These are phyloP conservation scores for Oreotrochilus melanogaster DNA, from an alignment of 2,113 vertebrate species.

Conservation along the genomic window DNA sequence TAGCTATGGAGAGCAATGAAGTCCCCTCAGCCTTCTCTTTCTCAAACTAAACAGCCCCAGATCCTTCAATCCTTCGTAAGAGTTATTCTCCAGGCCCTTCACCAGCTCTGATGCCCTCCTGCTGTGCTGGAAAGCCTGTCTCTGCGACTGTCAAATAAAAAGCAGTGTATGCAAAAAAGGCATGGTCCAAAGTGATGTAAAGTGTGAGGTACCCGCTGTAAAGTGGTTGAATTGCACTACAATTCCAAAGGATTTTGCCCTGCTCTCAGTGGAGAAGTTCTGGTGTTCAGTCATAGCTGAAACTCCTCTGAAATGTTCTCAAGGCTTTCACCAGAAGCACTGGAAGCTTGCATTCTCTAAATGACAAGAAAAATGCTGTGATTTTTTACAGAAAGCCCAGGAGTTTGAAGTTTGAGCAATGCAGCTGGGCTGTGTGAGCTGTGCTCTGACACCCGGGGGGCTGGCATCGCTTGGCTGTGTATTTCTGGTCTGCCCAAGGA, in stretches of 20 bases:
- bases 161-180: accelerated
- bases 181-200: accelerated
- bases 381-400: accelerated
- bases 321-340: not conserved
- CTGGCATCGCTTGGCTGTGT: accelerated
- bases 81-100: no score
- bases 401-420: not conserved
- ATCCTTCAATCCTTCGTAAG: no score
- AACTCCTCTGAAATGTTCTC: accelerated
- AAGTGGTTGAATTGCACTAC: not conserved
- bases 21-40: no score
- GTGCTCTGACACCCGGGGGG: not conserved
- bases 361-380: accelerated
- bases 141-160: not conserved
- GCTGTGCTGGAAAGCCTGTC: accelerated
- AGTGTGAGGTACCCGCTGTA: accelerated
- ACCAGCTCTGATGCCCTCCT: accelerated
- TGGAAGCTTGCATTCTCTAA: not conserved
- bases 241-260: not conserved
- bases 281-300: accelerated
- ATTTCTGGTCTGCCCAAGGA: not conserved
- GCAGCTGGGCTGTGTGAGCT: accelerated
- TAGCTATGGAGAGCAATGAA: no score
- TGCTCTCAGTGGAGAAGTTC: accelerated
- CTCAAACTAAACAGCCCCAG: no score